Evolutionary conservation across 92 coral and sea anemone species (phyloP), one percentile per base, ranked within the genome.

Genomic region (Zoanthus sociatus): DNA sequence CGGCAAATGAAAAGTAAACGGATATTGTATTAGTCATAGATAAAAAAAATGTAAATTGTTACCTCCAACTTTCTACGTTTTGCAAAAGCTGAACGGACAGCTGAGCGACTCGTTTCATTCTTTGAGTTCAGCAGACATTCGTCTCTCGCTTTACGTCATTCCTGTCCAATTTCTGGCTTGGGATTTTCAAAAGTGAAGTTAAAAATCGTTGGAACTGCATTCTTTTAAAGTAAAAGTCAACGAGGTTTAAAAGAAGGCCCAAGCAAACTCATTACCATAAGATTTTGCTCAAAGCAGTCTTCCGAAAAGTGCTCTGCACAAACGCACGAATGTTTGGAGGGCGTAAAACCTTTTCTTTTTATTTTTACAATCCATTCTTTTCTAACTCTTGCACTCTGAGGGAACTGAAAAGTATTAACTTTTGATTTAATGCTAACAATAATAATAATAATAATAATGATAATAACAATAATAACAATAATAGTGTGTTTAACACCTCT

Each of bases 241-340:
- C 73, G 37, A 82, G 58, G 76, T 1, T 37, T 64, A n/a, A 82
- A 82, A 67, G 76, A 67, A 26, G 86, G 26, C 73, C 58, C 73
- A 7, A 82, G 42, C 75, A 64, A 82, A 82, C 61, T 82, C 61
- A 6, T 63, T 66, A 82, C 56, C 9, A 42, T 53, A 82, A 64
- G 75, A 64, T 82, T 82, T 82, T 82, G 86, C 73, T 82, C 86
- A 33, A 79, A 79, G 84, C 84, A 58, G 86, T 82, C 86, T 82
- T 58, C 86, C 71, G 78, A 74, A 72, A 84, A 73, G 69, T 56
- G 81, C 17, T 84, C 71, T 84, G 56, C 88, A 73, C 88, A 84
- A 73, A 84, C 81, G 88, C 81, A 78, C 61, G 78, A 83, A 50
- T 69, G 87, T 64, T 83, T 83, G 46, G 15, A 33, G 15, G 61